Base-by-base conservation (phyloP, 2,113 vertebrate genomes). In the Tachuris rubrigastra region DNA sequence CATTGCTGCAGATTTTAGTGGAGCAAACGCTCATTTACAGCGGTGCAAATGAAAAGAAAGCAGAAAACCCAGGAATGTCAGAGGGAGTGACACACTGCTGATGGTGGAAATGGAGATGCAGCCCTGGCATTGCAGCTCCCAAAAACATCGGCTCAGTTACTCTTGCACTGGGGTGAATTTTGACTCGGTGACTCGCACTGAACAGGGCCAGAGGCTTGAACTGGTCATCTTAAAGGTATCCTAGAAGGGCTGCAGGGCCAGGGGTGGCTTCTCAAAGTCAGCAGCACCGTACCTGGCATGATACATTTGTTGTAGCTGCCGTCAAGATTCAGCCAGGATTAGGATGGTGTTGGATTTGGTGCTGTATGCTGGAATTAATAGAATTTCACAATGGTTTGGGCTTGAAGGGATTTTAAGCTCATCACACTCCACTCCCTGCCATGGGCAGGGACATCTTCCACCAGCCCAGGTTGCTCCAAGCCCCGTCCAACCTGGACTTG, bases 151-250 rank as follows among this genome's bases (percentile, higher is more conserved):
- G 5, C 6, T 10, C 28, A 74, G 39, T 25, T 33, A 1, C 19
- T 4, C 50, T 58, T 8, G 14, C 42, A 24, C 4, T 4, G 28
- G 76, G 92, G 46, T 62, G 44, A 42, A 47, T 53, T 67, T 37
- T 47, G 73, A 30, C 8, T 18, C 1, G 0, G 62, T 80, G 75
- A 14, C 7, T 84, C 0, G 0, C 0, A 1, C 25, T 27, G 80
- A 31, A n/a, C 7, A 9, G 14, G 72, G 41, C 10, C n/a, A 11
- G 73, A 13, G 2, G 2, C 28, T 56, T 39, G 60, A 67, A 22
- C 2, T 17, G 3, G 3, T n/a, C 5, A 5, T 42, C 66, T 52
- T 6, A 23, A 52, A 67, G 67, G 31, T 56, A 31, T 87, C 76
- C 52, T 4, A 2, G 56, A 33, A 59, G 46, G 62, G 37, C n/a